These are phyloP conservation scores for Neodiprion lecontei DNA, from an alignment of 1,140 invertebrate species.

Conservation along the genomic window DNA sequence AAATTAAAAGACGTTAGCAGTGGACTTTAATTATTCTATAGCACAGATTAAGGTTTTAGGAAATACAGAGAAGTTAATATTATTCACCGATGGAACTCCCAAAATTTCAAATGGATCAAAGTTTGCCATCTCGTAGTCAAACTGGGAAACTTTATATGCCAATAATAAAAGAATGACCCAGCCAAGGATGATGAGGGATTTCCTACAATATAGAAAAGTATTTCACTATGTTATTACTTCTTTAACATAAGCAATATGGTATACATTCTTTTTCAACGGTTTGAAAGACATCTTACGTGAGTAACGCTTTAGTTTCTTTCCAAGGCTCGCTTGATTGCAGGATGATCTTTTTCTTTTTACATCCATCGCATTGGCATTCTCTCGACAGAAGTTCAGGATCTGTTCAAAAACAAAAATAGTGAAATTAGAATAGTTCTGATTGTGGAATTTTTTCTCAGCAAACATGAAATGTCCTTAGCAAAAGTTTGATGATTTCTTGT, in stretches of 20 bases:
- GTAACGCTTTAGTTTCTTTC: slow-evolving; percentile 77
- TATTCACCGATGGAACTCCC: slow-evolving; percentile 79
- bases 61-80: slow-evolving; percentile 12
- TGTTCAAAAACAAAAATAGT: slow-evolving; percentile 54
- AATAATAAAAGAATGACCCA: slow-evolving; percentile 89
- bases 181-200: slow-evolving; percentile 77
- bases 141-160: slow-evolving; percentile 96
- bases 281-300: slow-evolving; percentile 51
- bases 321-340: slow-evolving; percentile 86
- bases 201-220: slow-evolving; percentile 59
- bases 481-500: too few species aligned
- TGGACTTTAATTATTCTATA: too few species aligned
- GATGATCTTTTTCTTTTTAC: slow-evolving; percentile 83
- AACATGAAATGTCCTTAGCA: slow-evolving; percentile 1
- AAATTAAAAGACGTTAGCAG: slow-evolving; percentile 37
- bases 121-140: slow-evolving; percentile 97
- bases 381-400: slow-evolving; percentile 77
- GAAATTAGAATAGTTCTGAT: slow-evolving; percentile 6
- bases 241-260: slow-evolving; percentile 16
- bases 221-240: slow-evolving; percentile 17
- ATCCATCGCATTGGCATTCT: slow-evolving; percentile 88
- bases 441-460: slow-evolving; percentile 7
- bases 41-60: background rate
- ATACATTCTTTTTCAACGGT: background rate
- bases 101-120: slow-evolving; percentile 99